Percentiles rank a stretch among this genome's conserved stretches.
Conservation (phyloP, 2,797 vertebrate genomes). For the Erpetoichthys calabaricus region DNA sequence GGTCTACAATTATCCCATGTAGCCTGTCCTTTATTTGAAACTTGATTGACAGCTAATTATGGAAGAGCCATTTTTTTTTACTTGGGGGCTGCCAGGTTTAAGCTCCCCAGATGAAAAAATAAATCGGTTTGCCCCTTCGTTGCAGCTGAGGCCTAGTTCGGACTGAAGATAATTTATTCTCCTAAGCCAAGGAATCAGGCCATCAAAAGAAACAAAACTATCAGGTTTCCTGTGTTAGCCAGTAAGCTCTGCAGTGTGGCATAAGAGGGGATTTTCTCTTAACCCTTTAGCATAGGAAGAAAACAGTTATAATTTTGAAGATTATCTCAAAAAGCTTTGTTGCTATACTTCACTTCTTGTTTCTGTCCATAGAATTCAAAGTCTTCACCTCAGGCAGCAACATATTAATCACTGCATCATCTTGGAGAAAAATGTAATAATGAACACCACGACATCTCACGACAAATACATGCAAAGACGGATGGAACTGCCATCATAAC, state of each 20-base stretch:
- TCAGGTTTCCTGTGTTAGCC: constrained; percentile 55
- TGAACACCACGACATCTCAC: too few relatives aligned
- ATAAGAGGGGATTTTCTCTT: constrained; percentile 32
- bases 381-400: too few relatives aligned
- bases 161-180: constrained; percentile 81
- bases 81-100: constrained; percentile 59
- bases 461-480: too few relatives aligned
- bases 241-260: constrained; percentile 38
- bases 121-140: constrained; percentile 72
- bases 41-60: constrained; percentile 67
- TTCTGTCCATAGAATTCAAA: too few relatives aligned
- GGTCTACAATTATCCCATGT: constrained; percentile 42
- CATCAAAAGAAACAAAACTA: constrained; percentile 63
- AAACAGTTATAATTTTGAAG: too few relatives aligned
- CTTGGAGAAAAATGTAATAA: too few relatives aligned
- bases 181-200: constrained; percentile 62
- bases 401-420: too few relatives aligned
- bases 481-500: too few relatives aligned
- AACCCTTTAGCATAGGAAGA: constrained; percentile 34
- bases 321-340: too few relatives aligned
- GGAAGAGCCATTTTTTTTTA: constrained; percentile 35
- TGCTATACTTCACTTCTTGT: too few relatives aligned
- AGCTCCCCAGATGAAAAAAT: constrained; percentile 83
- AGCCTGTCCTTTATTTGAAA: constrained; percentile 29
- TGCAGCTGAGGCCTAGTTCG: constrained; percentile 65